Base-by-base conservation (phyloP, 2,113 vertebrate genomes). In the Prolemur simus region DNA sequence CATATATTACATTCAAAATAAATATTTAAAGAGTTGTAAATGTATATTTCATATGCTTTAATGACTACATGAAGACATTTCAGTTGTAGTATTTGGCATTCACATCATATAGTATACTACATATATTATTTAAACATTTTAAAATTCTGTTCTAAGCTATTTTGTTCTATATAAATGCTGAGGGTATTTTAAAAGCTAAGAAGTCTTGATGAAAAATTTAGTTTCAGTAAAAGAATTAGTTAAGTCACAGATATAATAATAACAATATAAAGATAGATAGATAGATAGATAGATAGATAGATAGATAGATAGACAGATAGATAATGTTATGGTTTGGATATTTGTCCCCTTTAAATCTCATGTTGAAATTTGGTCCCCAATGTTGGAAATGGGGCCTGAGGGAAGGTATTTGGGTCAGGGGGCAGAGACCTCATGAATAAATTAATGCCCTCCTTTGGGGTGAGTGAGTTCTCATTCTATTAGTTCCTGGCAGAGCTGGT, bases 41-140 rank as follows among this genome's bases (percentile, higher is more conserved):
- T 95, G 37, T 56, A 84, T 96, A 96, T 97, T 96, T 97, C 34
- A 96, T 92, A 81, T 86, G 29, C 14, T 69, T 92, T 91, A 97
- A 96, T 95, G 42, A 93, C 27, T 82, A 95, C 12, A 92, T 78
- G 49, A 94, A 90, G 66, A 80, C 8, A 97, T 87, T 83, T 81
- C 29, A 82, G n/a, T 68, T 82, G 68, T 8, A 87, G 13, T 74
- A 84, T 78, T 95, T 96, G 82, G 5, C 13, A 96, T 94, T 96
- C 84, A 73, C 18, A 73, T 66, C 39, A 47, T 86, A 58, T 56
- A 94, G 10, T 49, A 47, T 83, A 56, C 0, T 82, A 32, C 42
- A 91, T 93, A 39, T 87, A 96, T 93, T 95, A 97, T 93, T 85
- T 85, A 97, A 91, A 66, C 23, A 54, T 87, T 90, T 87, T n/a